A percentile compares a stretch with the other conserved stretches of the same genome.
phyloP scores from a whole-genome alignment of 2,888 invertebrate genomes.

The Megaustenia siamemsis region DNA sequence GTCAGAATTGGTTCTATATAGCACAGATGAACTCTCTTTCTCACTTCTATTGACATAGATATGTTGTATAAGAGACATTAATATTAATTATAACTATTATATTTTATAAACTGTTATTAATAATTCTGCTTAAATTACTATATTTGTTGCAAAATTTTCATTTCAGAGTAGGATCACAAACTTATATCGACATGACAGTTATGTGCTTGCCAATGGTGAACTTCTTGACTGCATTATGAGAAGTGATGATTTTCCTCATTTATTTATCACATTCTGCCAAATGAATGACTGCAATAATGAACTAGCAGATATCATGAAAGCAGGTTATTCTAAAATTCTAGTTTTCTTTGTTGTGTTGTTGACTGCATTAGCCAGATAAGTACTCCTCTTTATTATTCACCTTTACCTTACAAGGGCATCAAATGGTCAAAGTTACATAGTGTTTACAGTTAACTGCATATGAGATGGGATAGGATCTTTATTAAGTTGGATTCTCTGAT shows the following conservation, averaged over 20 bases:
- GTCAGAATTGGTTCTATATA: neutral
- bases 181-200: neutral
- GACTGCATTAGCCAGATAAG: too few relatives aligned
- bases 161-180: neutral
- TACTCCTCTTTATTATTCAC: too few relatives aligned
- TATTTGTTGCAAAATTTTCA: neutral
- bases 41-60: neutral
- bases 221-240: conserved; percentile 8
- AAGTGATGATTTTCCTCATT: neutral
- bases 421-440: too few relatives aligned
- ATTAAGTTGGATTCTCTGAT: too few relatives aligned
- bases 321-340: neutral
- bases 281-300: neutral
- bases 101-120: neutral
- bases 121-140: neutral
- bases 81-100: neutral
- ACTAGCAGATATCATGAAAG: neutral
- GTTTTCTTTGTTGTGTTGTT: too few relatives aligned
- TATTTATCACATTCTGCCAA: neutral
- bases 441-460: too few relatives aligned
- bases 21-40: neutral
- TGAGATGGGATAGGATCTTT: too few relatives aligned
- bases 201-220: neutral
- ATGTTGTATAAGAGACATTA: neutral
- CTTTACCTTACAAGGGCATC: too few relatives aligned